These are phyloP conservation scores for Terrapene triunguis DNA, from an alignment of 2,113 vertebrate species.

Conservation along the genomic window DNA sequence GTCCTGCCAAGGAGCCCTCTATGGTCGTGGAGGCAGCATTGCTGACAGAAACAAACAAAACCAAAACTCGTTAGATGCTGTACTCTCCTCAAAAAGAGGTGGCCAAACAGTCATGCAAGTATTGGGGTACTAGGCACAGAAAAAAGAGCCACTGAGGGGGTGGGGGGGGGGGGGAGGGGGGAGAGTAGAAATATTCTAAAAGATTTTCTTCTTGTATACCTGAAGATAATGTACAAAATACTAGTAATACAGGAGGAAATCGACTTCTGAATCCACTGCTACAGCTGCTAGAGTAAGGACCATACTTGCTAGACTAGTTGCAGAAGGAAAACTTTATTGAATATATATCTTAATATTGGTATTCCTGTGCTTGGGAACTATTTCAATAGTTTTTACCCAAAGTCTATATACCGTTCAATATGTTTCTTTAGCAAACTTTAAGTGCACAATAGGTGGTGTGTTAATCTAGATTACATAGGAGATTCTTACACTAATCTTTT, in stretches of 20 bases:
- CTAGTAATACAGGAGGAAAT: rapidly evolving
- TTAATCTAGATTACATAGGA: constrained; percentile 72
- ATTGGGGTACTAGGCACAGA: not conserved
- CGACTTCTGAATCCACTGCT: not conserved
- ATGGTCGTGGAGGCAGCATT: not conserved
- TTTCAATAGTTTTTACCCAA: constrained; percentile 11
- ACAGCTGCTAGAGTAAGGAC: not conserved
- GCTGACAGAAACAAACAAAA: not conserved
- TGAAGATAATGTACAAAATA: not conserved
- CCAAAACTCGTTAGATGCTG: rapidly evolving
- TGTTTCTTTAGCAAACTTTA: constrained; percentile 52
- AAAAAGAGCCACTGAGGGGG: not conserved
- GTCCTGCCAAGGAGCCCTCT: not conserved
- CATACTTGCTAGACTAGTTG: not conserved
- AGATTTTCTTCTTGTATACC: not conserved
- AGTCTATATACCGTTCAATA: constrained; percentile 3
- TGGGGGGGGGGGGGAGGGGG: not conserved
- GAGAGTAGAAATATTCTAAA: not conserved
- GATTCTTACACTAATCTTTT: constrained; percentile 69
- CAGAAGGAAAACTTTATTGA: not conserved
- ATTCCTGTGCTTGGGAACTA: constrained; percentile 22
- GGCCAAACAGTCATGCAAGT: not conserved
- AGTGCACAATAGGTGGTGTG: constrained; percentile 61
- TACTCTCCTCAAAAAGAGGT: not conserved
- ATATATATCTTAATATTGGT: not conserved